Evolutionary conservation across 2,888 invertebrate genomes (phyloP), one percentile per base, ranked within the genome.

Genomic region (Frankliniella intonsa): DNA sequence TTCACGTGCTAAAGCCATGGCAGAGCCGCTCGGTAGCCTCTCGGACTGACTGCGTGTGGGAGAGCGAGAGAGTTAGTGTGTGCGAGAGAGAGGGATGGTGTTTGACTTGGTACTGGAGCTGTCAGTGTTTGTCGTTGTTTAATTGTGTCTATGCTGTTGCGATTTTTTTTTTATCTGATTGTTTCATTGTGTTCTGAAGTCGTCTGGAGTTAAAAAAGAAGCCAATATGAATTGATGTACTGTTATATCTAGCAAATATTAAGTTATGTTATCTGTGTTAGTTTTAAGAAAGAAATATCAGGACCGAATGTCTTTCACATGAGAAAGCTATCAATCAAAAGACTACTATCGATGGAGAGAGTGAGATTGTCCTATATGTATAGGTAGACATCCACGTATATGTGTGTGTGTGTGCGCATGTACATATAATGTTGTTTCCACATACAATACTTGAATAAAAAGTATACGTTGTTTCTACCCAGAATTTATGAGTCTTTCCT

Each of bases 381-480:
- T 14, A n/a, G 69, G 69, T 69, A 69, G 69, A 69, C 3, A 22
- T 14, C 22, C 25, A 76, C 25, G 69, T n/a, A 76, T 38, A 38
- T 22, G 69, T 76, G 69, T 25, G 69, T 25, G 69, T 76, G 69
- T n/a, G 69, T 55, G 55, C 22, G 69, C 69, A 76, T 76, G 69
- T 76, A 76, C 69, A 76, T 76, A 76, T 76, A 76, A 76, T 76
- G 69, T 76, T 76, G 69, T 76, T 76, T 76, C 69, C 69, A 76
- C 69, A 76, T 76, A 76, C 69, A 76, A 76, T 76, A 76, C 69
- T 76, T 76, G 69, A 76, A 76, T 76, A 76, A 76, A 76, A 76
- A 76, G 69, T 76, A 76, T 76, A 76, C 69, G 69, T 76, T 76
- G 69, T 76, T 76, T 76, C 69, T 76, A 76, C 69, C 69, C 69